A percentile compares a stretch with the other conserved stretches of the same genome.
Evolutionary conservation across 35 echinoderm and acorn worm species (phyloP).

Genomic region (Amphiura filiformis): DNA sequence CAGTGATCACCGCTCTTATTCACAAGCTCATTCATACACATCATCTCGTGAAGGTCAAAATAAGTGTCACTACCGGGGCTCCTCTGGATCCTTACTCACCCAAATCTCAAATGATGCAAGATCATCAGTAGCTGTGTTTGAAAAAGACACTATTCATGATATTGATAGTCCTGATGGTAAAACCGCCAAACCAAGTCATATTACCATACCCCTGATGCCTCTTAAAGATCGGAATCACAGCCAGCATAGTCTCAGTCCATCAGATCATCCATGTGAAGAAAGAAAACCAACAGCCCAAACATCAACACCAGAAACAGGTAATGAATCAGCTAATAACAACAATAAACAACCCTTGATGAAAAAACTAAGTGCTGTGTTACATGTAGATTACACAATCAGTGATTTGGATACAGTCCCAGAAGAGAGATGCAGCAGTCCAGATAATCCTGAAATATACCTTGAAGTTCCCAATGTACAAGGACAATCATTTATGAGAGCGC

Average conservation of each 20-base stretch:
- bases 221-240: neutral
- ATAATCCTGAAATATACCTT: neutral
- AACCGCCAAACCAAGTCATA: conserved; percentile 19
- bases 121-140: conserved; percentile 47
- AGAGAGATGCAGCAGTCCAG: neutral
- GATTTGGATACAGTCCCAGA: conserved; percentile 7
- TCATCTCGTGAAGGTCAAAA: conserved; percentile 43
- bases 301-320: neutral
- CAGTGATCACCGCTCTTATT: conserved; percentile 80
- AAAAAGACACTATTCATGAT: conserved; percentile 14
- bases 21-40: conserved; percentile 75
- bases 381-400: conserved; percentile 9
- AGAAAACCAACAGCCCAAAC: neutral
- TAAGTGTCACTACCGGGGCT: conserved; percentile 59
- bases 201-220: neutral
- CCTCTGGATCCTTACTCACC: conserved; percentile 73
- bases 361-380: neutral
- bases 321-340: neutral
- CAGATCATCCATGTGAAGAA: neutral
- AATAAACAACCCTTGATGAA: neutral
- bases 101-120: conserved; percentile 48
- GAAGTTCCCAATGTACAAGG: conserved; percentile 1
- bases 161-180: conserved; percentile 26
- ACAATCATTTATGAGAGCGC: neutral
- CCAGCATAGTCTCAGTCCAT: conserved; percentile 7